phyloP scores from a whole-genome alignment of 2,113 vertebrate species.

The Litocranius walleri region DNA sequence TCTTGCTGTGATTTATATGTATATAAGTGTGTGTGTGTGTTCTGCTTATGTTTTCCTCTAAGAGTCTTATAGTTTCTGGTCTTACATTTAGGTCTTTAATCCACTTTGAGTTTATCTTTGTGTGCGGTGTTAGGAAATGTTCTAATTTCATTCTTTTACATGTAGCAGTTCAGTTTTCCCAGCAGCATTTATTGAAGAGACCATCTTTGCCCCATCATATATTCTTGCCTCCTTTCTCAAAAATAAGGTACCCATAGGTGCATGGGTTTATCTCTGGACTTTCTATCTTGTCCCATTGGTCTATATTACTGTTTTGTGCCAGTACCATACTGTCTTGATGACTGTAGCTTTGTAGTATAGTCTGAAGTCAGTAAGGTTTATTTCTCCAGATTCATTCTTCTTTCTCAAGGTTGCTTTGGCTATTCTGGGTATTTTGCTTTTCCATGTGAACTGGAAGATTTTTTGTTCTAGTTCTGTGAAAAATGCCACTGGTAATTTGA shows the following conservation, averaged over 20 bases:
- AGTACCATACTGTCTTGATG: neutral
- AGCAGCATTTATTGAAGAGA: neutral
- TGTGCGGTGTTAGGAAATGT: neutral
- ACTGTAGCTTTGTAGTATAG: neutral
- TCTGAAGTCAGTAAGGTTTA: neutral
- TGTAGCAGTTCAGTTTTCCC: neutral
- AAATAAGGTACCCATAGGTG: neutral
- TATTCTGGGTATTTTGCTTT: neutral
- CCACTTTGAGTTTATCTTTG: neutral
- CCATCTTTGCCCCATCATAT: neutral
- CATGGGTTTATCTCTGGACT: neutral
- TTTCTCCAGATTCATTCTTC: neutral
- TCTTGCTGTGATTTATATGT: neutral
- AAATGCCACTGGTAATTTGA: neutral
- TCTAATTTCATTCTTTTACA: neutral
- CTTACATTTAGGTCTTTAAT: neutral
- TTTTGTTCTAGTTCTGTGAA: neutral
- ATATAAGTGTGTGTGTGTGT: neutral
- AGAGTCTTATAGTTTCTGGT: neutral
- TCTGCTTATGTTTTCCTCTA: neutral
- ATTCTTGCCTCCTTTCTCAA: neutral
- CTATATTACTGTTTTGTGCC: neutral
- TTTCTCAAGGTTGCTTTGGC: neutral
- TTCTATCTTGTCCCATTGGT: neutral
- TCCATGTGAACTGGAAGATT: neutral